Conservation (phyloP, 92 coral and sea anemone genomes). For the Epizoanthus ramosus region DNA sequence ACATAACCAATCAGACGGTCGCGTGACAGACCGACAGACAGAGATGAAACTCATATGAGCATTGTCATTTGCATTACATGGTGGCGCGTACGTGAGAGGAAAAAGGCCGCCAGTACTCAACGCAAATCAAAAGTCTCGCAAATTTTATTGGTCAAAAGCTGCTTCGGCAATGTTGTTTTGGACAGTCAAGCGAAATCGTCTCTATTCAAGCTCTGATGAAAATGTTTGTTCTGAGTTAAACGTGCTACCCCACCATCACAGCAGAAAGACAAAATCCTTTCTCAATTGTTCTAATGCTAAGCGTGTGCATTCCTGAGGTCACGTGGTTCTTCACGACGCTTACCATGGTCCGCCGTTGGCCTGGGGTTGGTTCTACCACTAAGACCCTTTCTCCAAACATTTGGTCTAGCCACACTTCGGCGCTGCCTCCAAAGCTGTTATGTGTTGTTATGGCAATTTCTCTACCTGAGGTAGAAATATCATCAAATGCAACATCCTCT, state of each 20-base stretch:
- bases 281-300: conserved; percentile 63
- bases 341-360: conserved; percentile 80
- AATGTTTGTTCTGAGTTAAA: background rate
- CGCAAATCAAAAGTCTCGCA: too few relatives aligned
- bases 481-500: conserved; percentile 22
- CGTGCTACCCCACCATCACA: conserved; percentile 68
- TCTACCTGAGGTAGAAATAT: conserved; percentile 41
- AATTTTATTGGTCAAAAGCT: too few relatives aligned
- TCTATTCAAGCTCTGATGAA: background rate
- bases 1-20: too few relatives aligned
- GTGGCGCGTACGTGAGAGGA: too few relatives aligned
- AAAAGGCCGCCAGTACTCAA: too few relatives aligned
- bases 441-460: conserved; percentile 81
- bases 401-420: conserved; percentile 82
- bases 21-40: too few relatives aligned
- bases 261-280: conserved; percentile 94
- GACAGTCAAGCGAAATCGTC: background rate
- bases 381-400: conserved; percentile 41
- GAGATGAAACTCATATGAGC: too few relatives aligned
- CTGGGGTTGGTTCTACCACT: conserved; percentile 55
- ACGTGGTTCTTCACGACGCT: conserved; percentile 65
- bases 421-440: conserved; percentile 87
- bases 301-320: conserved; percentile 75
- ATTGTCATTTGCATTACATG: too few relatives aligned
- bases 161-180: background rate